These are phyloP conservation scores for Eudemis profundana DNA, from an alignment of 2,888 invertebrate species.

Conservation along the genomic window DNA sequence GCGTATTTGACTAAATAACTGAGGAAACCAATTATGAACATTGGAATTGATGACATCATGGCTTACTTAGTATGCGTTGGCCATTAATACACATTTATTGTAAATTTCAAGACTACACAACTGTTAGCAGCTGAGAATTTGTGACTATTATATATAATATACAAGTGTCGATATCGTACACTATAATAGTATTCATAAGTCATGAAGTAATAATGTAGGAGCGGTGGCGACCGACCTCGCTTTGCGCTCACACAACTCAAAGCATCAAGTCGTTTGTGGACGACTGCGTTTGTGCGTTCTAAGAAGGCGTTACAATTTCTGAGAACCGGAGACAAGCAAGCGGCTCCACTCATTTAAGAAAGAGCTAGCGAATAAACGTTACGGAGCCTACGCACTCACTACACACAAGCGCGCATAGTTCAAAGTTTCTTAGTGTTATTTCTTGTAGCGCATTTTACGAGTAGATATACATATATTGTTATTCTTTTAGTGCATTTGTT, in stretches of 20 bases:
- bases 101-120: background rate
- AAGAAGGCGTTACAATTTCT: slow-evolving; percentile 85
- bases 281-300: slow-evolving; percentile 78
- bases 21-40: slow-evolving; percentile 14
- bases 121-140: background rate
- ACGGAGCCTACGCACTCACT: slow-evolving; percentile 61
- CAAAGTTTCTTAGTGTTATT: slow-evolving; percentile 49
- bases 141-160: background rate
- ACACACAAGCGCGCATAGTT: slow-evolving; percentile 57
- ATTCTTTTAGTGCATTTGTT: too few species aligned
- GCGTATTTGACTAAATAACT: slow-evolving; percentile 8
- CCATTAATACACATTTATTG: slow-evolving; percentile 10
- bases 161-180: slow-evolving; percentile 60
- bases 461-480: too few species aligned
- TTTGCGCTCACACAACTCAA: slow-evolving; percentile 69
- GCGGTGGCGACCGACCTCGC: slow-evolving; percentile 77
- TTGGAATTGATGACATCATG: slow-evolving; percentile 28
- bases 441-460: slow-evolving; percentile 51
- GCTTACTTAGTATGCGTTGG: slow-evolving; percentile 13
- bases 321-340: slow-evolving; percentile 81
- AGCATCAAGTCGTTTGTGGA: slow-evolving; percentile 69
- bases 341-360: slow-evolving; percentile 72
- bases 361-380: slow-evolving; percentile 76
- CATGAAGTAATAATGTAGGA: slow-evolving; percentile 10
- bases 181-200: slow-evolving; percentile 56